A percentile compares a stretch with the other conserved stretches of the same genome.
Evolutionary conservation across 2,113 vertebrate genomes (phyloP).

Genomic region (Probosciger aterrimus): DNA sequence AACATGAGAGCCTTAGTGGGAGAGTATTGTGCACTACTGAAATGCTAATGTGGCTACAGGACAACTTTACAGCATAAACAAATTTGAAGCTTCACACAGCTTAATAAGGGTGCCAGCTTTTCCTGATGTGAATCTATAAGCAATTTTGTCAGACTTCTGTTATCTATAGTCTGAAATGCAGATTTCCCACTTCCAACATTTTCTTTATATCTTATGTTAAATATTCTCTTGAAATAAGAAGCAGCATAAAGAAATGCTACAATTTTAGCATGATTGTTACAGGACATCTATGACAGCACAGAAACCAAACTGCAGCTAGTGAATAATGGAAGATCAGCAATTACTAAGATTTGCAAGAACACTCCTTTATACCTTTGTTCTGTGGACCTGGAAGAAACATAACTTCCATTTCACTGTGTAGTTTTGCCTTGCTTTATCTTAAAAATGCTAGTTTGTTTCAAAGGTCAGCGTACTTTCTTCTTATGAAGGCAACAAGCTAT

Average conservation of each 20-base stretch:
- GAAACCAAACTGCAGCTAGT: neutral
- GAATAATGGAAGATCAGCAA: neutral
- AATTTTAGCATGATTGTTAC: neutral
- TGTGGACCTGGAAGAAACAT: neutral
- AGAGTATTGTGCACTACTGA: neutral
- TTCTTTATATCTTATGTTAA: conserved; percentile 7
- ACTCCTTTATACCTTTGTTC: neutral
- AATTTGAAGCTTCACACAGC: neutral
- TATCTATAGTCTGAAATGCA: conserved; percentile 5
- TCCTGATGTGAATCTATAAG: neutral
- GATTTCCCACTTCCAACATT: neutral
- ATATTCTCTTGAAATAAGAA: conserved; percentile 23
- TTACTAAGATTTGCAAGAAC: neutral
- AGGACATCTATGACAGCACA: neutral
- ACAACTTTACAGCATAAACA: neutral
- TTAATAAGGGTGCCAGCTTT: neutral
- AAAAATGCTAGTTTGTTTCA: conserved; percentile 13
- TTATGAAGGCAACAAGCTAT: neutral
- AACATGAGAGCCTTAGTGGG: neutral
- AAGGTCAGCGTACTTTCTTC: neutral
- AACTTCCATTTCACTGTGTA: neutral
- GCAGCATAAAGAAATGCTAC: neutral
- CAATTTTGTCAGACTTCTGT: neutral
- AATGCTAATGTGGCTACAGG: neutral
- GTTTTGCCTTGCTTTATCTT: conserved; percentile 9